Percentiles rank a stretch among this genome's conserved stretches.
phyloP scores from a whole-genome alignment of 2,113 vertebrate species.

The Polypterus bichir region DNA sequence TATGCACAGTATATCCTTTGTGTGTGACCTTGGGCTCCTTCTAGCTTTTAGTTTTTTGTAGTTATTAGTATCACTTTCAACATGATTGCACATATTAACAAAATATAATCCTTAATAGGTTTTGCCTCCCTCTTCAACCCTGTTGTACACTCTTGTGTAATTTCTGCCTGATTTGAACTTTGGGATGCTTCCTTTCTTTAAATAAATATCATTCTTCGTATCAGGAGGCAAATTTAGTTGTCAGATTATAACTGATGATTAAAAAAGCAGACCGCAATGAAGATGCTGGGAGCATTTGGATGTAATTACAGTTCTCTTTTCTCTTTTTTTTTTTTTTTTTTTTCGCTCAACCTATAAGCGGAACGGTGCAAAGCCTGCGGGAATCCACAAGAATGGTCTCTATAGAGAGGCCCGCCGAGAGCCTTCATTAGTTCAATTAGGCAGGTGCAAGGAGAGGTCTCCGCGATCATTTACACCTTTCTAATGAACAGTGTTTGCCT shows the following conservation, averaged over 20 bases:
- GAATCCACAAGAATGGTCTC: slow-evolving; percentile 41
- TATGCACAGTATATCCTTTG: too few species aligned
- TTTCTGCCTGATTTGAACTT: too few species aligned
- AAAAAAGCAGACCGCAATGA: neutral
- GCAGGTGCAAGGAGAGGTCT: slow-evolving; percentile 75
- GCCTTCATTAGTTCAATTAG: slow-evolving; percentile 80
- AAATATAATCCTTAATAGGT: too few species aligned
- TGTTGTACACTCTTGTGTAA: too few species aligned
- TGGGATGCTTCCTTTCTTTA: too few species aligned
- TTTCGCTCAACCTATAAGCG: neutral
- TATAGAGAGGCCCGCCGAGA: slow-evolving; percentile 54
- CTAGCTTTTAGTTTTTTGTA: too few species aligned
- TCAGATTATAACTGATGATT: slow-evolving; percentile 3
- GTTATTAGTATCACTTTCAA: too few species aligned
- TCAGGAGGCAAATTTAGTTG: neutral
- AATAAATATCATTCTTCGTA: too few species aligned
- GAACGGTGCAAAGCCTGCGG: slow-evolving; percentile 30
- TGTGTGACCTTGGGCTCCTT: too few species aligned
- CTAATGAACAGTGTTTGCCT: slow-evolving; percentile 74
- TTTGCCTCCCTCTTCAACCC: too few species aligned
- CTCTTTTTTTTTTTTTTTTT: neutral
- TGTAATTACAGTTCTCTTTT: slow-evolving; percentile 10
- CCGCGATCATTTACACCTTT: slow-evolving; percentile 81
- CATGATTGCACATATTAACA: too few species aligned
- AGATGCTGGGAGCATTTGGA: slow-evolving; percentile 5